Evolutionary conservation across 2,113 vertebrate genomes (phyloP), one percentile per base, ranked within the genome.

Genomic region (Siniperca knerii): DNA sequence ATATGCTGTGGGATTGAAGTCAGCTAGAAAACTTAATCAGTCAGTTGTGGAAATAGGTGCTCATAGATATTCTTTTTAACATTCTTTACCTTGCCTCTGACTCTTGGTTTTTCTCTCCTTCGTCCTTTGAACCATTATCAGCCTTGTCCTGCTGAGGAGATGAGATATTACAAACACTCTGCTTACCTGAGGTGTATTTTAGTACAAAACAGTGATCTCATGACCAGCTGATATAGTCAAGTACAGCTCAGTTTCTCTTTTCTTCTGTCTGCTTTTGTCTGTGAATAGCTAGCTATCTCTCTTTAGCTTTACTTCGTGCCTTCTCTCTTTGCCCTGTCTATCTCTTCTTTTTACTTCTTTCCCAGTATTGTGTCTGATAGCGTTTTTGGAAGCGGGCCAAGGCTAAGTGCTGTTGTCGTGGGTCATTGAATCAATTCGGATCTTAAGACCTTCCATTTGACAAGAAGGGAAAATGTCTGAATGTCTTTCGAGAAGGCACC

Each of bases 381-480:
- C 83, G 64, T 58, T 84, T 79, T 70, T 90, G 83, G 81, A 82
- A 52, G 37, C 0, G 6, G 10, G 78, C 89, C 84, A 81, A 21
- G 42, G 16, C 72, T 55, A 58, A 90, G 75, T 87, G 88, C 86
- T 83, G 23, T 61, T 79, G n/a, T 80, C 58, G 54, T 42, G n/a
- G 44, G 33, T 75, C 54, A 40, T 35, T 44, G 20, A 66, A 77
- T 85, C 78, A 33, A 58, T 77, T 77, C 62, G 46, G 13, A 62
- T 75, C 60, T 46, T 10, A 20, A 79, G 64, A 72, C 16, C 16
- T 50, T 74, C 42, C 15, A 50, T 80, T 73, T 84, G 44, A 61
- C 4, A 9, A 57, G 57, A 77, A 25, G 7, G 23, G 12, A 71
- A 50, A 57, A 33, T 29, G 25, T 69, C 61, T 12, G 0, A 33